Evolutionary conservation across 2,113 vertebrate species (phyloP), one percentile per base, ranked within the genome.

Genomic region (Myotis davidii): DNA sequence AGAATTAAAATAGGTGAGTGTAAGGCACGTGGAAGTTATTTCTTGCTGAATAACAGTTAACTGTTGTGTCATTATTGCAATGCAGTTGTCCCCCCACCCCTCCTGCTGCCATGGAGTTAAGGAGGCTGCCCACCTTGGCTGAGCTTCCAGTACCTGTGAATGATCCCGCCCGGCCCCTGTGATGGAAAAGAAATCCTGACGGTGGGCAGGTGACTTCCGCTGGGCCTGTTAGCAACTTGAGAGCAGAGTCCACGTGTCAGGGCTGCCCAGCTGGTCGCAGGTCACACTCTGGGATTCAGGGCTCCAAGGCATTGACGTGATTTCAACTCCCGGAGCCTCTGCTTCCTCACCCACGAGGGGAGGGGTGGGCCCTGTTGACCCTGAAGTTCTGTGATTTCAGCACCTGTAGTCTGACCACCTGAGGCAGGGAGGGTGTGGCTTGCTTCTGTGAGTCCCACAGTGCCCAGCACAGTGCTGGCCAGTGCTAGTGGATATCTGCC

Each of bases 221-320:
- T 52, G 37, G n/a, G 9, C 37, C 21, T 4, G 0, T 23, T 42
- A 5, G 8, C 9, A 34, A 13, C 45, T 4, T 14, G 65, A 94
- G 25, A 29, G 1, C 12, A 0, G 7, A 77, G 5, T 1, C 34
- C 3, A 3, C 0, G 34, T 29, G 16, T 34, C 1, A 3, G 54
- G 27, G 1, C 29, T 18, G 20, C 11, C 77, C 1, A 9, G 16
- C 10, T 2, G 21, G n/a, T 85, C 64, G 25, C 3, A 32, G 14
- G 0, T 9, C 72, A 32, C 9, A 3, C 13, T 8, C 34, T 18
- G 25, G 61, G 78, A 39, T 56, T 54, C 3, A n/a, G 72, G 65
- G 39, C 2, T 0, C 23, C 12, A 0, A 14, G 1, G 37, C 42
- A 10, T 9, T 5, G 34, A 50, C 1, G 0, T 0, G 1, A 17